Conservation (phyloP, 2,888 invertebrate genomes). For the Harmothoe impar region DNA sequence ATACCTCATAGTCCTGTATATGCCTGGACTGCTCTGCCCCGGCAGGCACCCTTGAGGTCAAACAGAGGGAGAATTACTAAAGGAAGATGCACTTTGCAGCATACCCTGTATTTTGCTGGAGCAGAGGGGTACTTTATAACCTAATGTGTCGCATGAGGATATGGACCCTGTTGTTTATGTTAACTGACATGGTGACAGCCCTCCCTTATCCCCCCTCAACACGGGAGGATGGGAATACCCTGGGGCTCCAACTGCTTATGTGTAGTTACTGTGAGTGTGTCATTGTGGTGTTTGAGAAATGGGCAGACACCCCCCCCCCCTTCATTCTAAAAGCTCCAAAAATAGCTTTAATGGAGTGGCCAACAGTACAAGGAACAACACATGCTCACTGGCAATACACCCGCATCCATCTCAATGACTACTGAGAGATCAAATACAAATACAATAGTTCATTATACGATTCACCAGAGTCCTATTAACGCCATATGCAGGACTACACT, state of each 20-base stretch:
- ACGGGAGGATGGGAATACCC: not conserved
- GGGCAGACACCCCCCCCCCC: no score
- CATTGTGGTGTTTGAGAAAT: not conserved
- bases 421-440: not conserved
- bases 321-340: not conserved
- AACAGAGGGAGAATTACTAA: not conserved
- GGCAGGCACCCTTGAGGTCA: not conserved
- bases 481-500: not conserved
- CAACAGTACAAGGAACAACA: not conserved
- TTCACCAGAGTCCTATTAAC: not conserved
- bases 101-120: not conserved
- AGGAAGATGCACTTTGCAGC: not conserved
- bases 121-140: not conserved
- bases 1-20: not conserved
- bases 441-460: not conserved
- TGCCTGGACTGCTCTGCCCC: not conserved
- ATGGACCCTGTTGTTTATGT: slow-evolving; percentile 19
- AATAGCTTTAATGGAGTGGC: not conserved
- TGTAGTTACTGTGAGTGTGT: slow-evolving; percentile 23
- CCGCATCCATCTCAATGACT: not conserved
- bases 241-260: slow-evolving; percentile 3
- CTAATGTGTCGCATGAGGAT: not conserved
- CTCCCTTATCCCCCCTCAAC: not conserved
- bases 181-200: not conserved
- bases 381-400: not conserved